Evolutionary conservation across 2,888 invertebrate genomes (phyloP).

Genomic region (Endomychus coccineus): DNA sequence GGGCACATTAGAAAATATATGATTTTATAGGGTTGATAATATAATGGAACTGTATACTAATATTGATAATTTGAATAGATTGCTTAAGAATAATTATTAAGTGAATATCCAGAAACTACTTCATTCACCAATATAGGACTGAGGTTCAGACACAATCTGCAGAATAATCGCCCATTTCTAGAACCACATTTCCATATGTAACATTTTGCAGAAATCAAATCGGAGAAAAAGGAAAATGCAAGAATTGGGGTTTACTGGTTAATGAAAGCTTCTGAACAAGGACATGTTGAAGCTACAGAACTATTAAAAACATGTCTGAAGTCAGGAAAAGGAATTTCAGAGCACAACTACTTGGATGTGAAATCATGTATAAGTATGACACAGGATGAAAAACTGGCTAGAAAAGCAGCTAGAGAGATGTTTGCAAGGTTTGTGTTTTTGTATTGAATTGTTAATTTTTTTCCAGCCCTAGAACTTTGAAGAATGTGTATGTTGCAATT

Average conservation of each 20-base stretch:
- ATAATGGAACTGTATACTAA: no score
- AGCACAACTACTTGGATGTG: constrained; percentile 66
- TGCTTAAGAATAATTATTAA: no score
- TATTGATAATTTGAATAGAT: no score
- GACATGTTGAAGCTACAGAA: constrained; percentile 78
- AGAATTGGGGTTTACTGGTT: constrained; percentile 83
- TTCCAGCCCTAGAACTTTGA: constrained; percentile 1
- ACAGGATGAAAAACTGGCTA: constrained; percentile 77
- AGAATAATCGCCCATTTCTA: no score
- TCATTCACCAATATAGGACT: no score
- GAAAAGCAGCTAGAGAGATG: constrained; percentile 79
- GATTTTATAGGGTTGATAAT: no score
- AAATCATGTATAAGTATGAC: constrained; percentile 76
- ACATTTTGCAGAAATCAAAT: no score
- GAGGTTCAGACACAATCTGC: no score
- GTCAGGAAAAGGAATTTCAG: constrained; percentile 64
- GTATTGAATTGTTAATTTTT: background rate
- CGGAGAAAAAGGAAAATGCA: constrained; percentile 67
- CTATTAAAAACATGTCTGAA: constrained; percentile 67
- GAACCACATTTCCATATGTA: no score
- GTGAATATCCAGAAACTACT: no score
- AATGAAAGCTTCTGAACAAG: constrained; percentile 88
- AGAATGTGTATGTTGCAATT: background rate
- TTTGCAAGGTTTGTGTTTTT: constrained; percentile 60
- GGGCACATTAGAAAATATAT: no score